Conservation (phyloP, 1,140 invertebrate genomes). For the Drosophila pallidifrons region DNA sequence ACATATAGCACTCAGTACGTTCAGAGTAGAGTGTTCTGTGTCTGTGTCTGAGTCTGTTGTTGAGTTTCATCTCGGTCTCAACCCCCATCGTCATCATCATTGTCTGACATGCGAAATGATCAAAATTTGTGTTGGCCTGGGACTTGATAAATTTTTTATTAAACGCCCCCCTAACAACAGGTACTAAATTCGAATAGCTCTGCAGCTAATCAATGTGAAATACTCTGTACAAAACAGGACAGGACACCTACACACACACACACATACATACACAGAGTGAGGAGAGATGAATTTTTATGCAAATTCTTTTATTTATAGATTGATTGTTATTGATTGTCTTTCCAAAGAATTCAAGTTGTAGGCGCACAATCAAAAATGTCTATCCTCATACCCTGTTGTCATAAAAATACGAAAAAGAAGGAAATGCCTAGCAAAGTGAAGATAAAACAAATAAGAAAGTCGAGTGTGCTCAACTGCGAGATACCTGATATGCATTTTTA, state of each 20-base stretch:
- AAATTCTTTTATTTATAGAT: slow-evolving; percentile 76
- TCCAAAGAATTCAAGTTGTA: slow-evolving; percentile 4
- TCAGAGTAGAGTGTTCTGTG: not conserved
- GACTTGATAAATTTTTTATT: slow-evolving; percentile 64
- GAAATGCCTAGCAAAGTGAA: too few species aligned
- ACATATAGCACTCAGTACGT: not conserved
- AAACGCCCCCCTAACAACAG: slow-evolving; percentile 51
- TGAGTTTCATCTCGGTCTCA: not conserved
- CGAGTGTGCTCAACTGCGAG: too few species aligned
- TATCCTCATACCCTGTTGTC: slow-evolving; percentile 4
- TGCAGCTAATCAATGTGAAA: slow-evolving; percentile 58
- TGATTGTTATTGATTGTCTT: slow-evolving; percentile 72
- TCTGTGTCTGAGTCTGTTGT: not conserved
- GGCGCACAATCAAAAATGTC: slow-evolving; percentile 56
- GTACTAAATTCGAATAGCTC: slow-evolving; percentile 53
- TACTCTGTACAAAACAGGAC: too few species aligned
- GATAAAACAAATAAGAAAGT: too few species aligned
- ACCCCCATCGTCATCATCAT: not conserved
- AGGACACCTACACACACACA: too few species aligned
- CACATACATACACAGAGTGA: not conserved
- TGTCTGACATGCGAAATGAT: slow-evolving; percentile 21
- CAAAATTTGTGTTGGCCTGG: slow-evolving; percentile 23
- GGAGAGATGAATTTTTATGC: slow-evolving; percentile 64
- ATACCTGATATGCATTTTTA: too few species aligned
- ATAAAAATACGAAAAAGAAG: not conserved